phyloP scores from a whole-genome alignment of 2,888 invertebrate genomes.

The Sesamia inferens region DNA sequence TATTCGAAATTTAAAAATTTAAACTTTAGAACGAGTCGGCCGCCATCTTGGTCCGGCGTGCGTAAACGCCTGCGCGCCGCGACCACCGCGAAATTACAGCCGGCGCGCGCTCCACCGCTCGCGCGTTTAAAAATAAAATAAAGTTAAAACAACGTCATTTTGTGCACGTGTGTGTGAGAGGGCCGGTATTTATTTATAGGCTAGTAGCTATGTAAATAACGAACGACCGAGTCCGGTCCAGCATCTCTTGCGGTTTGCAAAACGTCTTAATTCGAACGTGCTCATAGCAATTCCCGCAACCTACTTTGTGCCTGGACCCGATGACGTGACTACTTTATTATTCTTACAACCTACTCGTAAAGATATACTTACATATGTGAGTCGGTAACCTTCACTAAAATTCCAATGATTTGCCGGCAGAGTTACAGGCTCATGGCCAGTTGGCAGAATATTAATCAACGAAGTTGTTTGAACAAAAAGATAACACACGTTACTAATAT shows the following conservation, averaged over 20 bases:
- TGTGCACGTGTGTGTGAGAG: conserved; percentile 88
- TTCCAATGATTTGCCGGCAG: conserved; percentile 42
- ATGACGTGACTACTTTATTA: conserved; percentile 62
- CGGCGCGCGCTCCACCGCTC: conserved; percentile 83
- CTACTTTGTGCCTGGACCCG: conserved; percentile 67
- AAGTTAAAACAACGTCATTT: conserved; percentile 89
- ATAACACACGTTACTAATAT: conserved; percentile 26
- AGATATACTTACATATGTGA: conserved; percentile 40
- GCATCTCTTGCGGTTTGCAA: conserved; percentile 86
- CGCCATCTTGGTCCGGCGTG: conserved; percentile 87
- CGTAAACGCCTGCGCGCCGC: conserved; percentile 89
- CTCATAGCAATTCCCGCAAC: conserved; percentile 70
- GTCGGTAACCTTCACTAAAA: conserved; percentile 54
- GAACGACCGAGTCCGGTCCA: conserved; percentile 80
- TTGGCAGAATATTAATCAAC: conserved; percentile 47
- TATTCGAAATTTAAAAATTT: conserved; percentile 74
- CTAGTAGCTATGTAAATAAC: conserved; percentile 89
- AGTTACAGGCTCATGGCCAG: conserved; percentile 34
- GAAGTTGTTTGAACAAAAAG: conserved; percentile 46
- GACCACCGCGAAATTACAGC: conserved; percentile 89
- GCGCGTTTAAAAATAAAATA: conserved; percentile 90
- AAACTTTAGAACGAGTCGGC: conserved; percentile 76
- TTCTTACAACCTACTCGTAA: conserved; percentile 52
- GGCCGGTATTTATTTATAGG: conserved; percentile 89
- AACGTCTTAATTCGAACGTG: conserved; percentile 86